Evolutionary conservation across 2,797 vertebrate species (phyloP).

Genomic region (Chelon auratus): DNA sequence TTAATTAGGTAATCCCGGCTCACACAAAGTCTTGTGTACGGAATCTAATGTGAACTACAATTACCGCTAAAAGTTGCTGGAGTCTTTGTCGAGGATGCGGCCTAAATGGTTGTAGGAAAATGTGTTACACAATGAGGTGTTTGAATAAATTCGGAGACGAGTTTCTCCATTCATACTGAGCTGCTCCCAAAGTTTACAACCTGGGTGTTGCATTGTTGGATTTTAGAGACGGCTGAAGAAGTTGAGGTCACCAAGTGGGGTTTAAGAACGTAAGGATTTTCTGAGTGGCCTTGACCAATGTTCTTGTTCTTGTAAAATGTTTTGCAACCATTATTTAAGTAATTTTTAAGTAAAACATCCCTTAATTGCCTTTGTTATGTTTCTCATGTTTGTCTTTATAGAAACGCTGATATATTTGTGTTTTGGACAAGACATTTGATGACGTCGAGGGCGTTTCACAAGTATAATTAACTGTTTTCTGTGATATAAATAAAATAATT

Average conservation of each 20-base stretch:
- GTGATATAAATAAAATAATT: background rate
- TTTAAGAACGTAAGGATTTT: background rate
- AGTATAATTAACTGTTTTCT: no score
- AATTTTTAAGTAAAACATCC: no score
- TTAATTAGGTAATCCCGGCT: slow-evolving; percentile 82
- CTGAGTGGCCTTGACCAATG: background rate
- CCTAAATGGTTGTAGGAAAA: slow-evolving; percentile 10
- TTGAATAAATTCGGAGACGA: slow-evolving; percentile 9
- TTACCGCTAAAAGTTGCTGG: slow-evolving; percentile 66
- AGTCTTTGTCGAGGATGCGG: slow-evolving; percentile 49
- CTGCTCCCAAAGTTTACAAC: background rate
- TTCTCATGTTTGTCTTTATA: no score
- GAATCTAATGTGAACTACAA: slow-evolving; percentile 68
- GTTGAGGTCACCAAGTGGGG: no score
- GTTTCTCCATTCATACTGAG: background rate
- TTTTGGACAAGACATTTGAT: no score
- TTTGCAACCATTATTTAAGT: no score
- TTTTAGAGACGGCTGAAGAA: background rate
- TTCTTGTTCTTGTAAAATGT: no score
- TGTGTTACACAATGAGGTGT: slow-evolving; percentile 3
- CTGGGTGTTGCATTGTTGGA: background rate
- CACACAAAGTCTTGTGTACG: slow-evolving; percentile 64
- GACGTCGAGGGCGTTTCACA: no score
- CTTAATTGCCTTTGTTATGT: no score
- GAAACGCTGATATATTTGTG: no score